Percentiles rank a stretch among this genome's conserved stretches.
phyloP scores from a whole-genome alignment of 2,113 vertebrate genomes.

The Loxodonta africana region DNA sequence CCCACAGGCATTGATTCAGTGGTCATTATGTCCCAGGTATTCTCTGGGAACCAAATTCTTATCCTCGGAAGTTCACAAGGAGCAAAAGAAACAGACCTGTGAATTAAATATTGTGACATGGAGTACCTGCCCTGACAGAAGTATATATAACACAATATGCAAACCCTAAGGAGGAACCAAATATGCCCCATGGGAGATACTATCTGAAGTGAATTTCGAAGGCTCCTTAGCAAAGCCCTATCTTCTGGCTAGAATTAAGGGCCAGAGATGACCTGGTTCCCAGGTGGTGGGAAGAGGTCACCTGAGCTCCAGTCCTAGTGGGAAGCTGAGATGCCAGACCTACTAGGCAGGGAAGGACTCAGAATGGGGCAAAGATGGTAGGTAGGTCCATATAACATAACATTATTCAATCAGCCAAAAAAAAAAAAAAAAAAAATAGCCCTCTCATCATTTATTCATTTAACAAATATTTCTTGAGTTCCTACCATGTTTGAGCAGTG shows the following conservation, averaged over 20 bases:
- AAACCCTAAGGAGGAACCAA: neutral
- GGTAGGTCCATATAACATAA: neutral
- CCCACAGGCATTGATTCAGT: neutral
- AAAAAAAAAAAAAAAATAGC: neutral
- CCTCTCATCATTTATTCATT: constrained; percentile 10
- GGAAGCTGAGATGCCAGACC: neutral
- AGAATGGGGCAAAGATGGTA: neutral
- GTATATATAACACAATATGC: neutral
- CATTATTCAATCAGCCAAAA: neutral
- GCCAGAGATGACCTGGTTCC: neutral
- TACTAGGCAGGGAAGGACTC: neutral
- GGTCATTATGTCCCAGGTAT: neutral
- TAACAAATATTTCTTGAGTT: neutral
- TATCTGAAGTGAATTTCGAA: constrained; percentile 32
- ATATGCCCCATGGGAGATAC: neutral
- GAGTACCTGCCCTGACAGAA: neutral
- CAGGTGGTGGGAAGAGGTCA: neutral
- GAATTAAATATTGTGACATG: neutral
- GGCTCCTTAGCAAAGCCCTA: neutral
- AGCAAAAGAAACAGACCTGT: constrained; percentile 25
- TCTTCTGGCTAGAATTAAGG: neutral
- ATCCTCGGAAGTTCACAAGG: neutral
- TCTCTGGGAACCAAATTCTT: neutral
- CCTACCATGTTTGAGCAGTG: neutral
- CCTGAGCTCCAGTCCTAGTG: neutral